A percentile compares a stretch with the other conserved stretches of the same genome.
Conservation (phyloP, 2,888 invertebrate species). For the Cotesia congregata region DNA sequence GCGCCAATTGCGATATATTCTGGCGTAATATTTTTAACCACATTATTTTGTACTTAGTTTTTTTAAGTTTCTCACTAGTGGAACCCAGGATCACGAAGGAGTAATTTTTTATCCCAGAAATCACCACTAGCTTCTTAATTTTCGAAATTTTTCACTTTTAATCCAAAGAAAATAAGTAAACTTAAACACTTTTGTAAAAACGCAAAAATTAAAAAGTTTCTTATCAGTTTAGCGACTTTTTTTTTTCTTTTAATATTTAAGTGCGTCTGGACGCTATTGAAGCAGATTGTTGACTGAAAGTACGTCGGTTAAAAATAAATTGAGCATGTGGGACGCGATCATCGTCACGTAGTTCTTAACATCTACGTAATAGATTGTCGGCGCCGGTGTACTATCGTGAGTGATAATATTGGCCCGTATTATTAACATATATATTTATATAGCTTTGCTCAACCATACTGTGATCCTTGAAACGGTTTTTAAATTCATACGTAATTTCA, state of each 20-base stretch:
- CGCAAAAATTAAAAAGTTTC: too few relatives aligned
- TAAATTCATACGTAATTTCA: neutral
- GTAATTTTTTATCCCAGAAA: slow-evolving; percentile 17
- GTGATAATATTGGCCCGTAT: neutral
- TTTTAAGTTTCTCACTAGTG: slow-evolving; percentile 29
- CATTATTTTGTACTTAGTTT: slow-evolving; percentile 53
- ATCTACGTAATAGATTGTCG: neutral
- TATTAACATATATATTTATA: too few relatives aligned
- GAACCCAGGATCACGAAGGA: slow-evolving; percentile 29
- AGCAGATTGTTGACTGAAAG: neutral
- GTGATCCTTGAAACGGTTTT: neutral
- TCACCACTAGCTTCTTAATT: neutral
- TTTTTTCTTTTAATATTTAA: too few relatives aligned
- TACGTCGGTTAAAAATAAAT: neutral
- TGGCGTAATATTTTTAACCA: slow-evolving; percentile 67
- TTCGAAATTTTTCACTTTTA: neutral
- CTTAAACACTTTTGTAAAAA: too few relatives aligned
- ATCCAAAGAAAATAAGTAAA: neutral
- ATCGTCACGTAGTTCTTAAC: neutral
- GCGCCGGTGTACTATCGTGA: neutral
- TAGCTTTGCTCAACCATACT: neutral
- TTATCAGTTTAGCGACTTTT: too few relatives aligned
- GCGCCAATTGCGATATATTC: slow-evolving; percentile 64
- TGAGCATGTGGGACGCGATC: neutral
- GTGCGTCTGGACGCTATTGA: neutral